Evolutionary conservation across 2,888 invertebrate species (phyloP).

Genomic region (Diaphora mendica): DNA sequence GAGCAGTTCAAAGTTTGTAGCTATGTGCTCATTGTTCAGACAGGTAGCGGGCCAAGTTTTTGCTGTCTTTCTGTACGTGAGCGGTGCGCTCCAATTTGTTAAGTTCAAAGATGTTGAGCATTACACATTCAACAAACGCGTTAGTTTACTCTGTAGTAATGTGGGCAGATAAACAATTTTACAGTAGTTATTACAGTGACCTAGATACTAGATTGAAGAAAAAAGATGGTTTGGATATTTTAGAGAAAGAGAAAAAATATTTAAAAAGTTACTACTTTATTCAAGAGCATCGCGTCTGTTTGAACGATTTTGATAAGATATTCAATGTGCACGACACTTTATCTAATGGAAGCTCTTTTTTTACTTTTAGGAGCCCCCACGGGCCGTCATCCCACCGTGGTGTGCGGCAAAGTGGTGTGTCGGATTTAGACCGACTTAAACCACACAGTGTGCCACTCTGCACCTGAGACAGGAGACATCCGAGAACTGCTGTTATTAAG

Average conservation of each 20-base stretch:
- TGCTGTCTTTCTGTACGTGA: constrained; percentile 60
- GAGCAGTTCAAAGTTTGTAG: constrained; percentile 64
- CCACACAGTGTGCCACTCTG: no score
- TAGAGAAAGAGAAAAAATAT: background rate
- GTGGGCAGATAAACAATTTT: constrained; percentile 9
- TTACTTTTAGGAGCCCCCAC: no score
- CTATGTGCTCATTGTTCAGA: constrained; percentile 69
- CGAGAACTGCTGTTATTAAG: background rate
- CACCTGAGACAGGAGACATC: no score
- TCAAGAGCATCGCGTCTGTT: no score
- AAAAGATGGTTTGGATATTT: background rate
- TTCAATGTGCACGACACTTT: background rate
- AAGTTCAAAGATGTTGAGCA: constrained; percentile 40
- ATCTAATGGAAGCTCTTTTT: no score
- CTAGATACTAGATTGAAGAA: background rate
- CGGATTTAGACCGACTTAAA: no score
- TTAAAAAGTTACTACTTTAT: background rate
- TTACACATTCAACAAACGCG: constrained; percentile 41
- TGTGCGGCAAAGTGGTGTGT: no score
- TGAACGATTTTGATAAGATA: no score
- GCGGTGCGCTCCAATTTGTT: constrained; percentile 56
- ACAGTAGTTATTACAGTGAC: background rate
- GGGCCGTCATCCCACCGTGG: no score
- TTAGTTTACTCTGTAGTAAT: constrained; percentile 29
- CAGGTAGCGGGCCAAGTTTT: constrained; percentile 70